A percentile compares a stretch with the other conserved stretches of the same genome.
phyloP scores from a whole-genome alignment of 2,113 vertebrate genomes.

The Alethe castanea region DNA sequence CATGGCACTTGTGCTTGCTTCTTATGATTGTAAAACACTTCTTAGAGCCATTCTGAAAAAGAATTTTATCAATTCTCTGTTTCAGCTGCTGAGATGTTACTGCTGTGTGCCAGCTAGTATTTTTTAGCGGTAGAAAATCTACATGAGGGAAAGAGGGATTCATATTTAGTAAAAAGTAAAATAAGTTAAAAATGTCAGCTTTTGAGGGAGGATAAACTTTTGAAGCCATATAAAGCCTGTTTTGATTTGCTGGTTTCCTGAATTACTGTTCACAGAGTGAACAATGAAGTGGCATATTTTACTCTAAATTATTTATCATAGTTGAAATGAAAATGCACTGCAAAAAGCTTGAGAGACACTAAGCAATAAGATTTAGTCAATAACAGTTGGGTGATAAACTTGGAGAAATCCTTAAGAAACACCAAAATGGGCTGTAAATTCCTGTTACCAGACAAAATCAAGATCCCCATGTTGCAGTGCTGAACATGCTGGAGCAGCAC shows the following conservation, averaged over 20 bases:
- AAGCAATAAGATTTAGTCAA: neutral
- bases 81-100: neutral
- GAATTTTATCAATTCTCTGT: neutral
- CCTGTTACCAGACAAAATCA: neutral
- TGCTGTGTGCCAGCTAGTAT: neutral
- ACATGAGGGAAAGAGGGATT: neutral
- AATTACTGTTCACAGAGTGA: neutral
- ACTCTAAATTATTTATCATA: neutral
- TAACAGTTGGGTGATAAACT: neutral
- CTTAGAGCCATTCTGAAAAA: neutral
- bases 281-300: neutral
- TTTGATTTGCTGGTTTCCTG: neutral
- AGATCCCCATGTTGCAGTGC: neutral
- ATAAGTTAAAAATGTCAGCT: neutral
- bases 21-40: neutral
- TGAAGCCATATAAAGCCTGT: neutral
- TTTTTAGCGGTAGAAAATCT: neutral
- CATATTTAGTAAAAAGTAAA: neutral
- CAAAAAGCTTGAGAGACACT: neutral
- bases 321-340: neutral
- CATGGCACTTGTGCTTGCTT: neutral
- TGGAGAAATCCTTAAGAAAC: neutral
- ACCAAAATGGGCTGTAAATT: neutral
- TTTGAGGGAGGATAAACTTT: neutral
- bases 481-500: neutral